Percentiles rank a stretch among this genome's conserved stretches.
These are phyloP conservation scores for Micromesistius poutassou DNA, from an alignment of 2,797 vertebrate genomes.

Conservation along the genomic window DNA sequence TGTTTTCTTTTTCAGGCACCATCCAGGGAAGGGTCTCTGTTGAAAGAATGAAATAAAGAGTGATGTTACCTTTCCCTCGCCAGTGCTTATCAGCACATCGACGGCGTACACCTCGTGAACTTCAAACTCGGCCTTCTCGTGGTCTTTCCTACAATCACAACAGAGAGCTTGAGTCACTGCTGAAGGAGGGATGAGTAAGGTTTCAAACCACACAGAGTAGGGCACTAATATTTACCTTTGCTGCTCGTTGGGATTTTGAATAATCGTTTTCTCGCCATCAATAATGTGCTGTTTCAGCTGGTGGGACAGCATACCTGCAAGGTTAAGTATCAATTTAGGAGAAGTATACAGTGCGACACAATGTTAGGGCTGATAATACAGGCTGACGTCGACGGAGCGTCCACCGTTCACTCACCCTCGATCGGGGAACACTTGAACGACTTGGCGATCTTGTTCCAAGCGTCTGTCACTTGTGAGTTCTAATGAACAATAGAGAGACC, in stretches of 20 bases:
- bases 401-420: constrained; percentile 78
- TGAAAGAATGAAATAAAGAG: background rate
- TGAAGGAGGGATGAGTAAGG: background rate
- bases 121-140: constrained; percentile 97
- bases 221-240: constrained; percentile 78
- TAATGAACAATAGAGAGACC: constrained; percentile 43
- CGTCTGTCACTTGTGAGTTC: constrained; percentile 96
- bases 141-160: constrained; percentile 84
- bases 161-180: background rate
- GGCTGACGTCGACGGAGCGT: background rate
- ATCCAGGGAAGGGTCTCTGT: too few species aligned
- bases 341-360: background rate
- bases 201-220: background rate
- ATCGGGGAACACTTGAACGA: constrained; percentile 95
- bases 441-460: constrained; percentile 97
- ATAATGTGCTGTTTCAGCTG: constrained; percentile 97
- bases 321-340: background rate
- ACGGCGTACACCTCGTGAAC: constrained; percentile 98
- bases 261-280: constrained; percentile 97
- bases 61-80: constrained; percentile 91
- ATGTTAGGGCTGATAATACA: background rate
- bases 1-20: too few species aligned
- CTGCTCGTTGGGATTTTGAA: constrained; percentile 96
- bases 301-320: constrained; percentile 92
- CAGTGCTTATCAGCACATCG: constrained; percentile 93